Conservation (phyloP, 2,888 invertebrate species). For the Stenolophus ochropezus region DNA sequence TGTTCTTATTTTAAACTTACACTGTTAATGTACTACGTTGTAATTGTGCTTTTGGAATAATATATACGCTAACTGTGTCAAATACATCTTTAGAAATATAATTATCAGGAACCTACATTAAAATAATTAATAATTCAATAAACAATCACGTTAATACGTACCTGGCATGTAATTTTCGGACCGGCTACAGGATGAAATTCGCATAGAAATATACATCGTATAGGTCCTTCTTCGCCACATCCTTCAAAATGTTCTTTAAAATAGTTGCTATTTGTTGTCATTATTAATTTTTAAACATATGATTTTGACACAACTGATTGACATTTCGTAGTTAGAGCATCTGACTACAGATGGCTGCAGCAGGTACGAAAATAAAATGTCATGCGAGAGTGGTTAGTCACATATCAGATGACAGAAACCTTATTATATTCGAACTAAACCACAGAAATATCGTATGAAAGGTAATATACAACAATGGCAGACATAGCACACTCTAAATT, state of each 20-base stretch:
- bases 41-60: constrained; percentile 95
- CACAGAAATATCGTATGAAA: neutral
- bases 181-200: constrained; percentile 87
- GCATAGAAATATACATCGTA: constrained; percentile 88
- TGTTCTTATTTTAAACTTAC: constrained; percentile 75
- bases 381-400: neutral
- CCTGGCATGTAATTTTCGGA: constrained; percentile 90
- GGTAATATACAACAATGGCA: constrained; percentile 37
- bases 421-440: neutral
- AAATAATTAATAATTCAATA: constrained; percentile 62
- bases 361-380: neutral
- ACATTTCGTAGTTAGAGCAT: constrained; percentile 2
- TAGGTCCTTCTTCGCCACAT: constrained; percentile 83
- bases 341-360: neutral
- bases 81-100: constrained; percentile 94
- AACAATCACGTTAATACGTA: constrained; percentile 67
- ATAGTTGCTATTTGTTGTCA: constrained; percentile 50
- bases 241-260: constrained; percentile 71
- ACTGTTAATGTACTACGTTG: constrained; percentile 93
- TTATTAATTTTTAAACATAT: constrained; percentile 5
- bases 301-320: constrained; percentile 30
- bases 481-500: constrained; percentile 47
- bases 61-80: constrained; percentile 94
- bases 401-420: constrained; percentile 30
- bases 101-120: constrained; percentile 86